These are phyloP conservation scores for Luperina nickerlii DNA, from an alignment of 2,888 invertebrate species.

Conservation along the genomic window DNA sequence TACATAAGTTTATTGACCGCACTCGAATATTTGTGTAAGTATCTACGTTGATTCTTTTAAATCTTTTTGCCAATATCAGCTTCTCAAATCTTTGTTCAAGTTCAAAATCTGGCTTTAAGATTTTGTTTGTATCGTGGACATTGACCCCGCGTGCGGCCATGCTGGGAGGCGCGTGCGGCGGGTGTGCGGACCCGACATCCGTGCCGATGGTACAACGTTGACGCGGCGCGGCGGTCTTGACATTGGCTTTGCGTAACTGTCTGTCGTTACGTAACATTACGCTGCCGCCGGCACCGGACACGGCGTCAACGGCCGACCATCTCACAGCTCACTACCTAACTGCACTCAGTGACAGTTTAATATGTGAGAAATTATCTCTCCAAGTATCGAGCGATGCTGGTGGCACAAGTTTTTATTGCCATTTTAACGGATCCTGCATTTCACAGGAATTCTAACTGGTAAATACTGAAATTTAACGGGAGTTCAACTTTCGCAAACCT, in stretches of 20 bases:
- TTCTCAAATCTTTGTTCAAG: constrained; percentile 57
- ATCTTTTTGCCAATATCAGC: constrained; percentile 50
- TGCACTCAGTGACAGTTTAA: constrained; percentile 64
- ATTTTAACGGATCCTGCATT: constrained; percentile 69
- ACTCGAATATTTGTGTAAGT: constrained; percentile 29
- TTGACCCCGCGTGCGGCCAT: constrained; percentile 69
- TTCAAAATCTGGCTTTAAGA: constrained; percentile 69
- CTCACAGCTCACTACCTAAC: constrained; percentile 61
- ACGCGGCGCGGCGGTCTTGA: constrained; percentile 81
- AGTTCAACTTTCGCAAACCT: constrained; percentile 64
- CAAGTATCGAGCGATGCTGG: constrained; percentile 50
- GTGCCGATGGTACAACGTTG: constrained; percentile 62
- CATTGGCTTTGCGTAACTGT: constrained; percentile 85
- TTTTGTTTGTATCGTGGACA: constrained; percentile 80
- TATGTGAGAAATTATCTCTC: constrained; percentile 61
- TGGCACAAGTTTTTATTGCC: constrained; percentile 67
- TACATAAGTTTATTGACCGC: constrained; percentile 47
- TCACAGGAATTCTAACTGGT: constrained; percentile 63
- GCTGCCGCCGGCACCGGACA: constrained; percentile 57
- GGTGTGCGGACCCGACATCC: constrained; percentile 41
- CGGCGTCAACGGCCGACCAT: constrained; percentile 66
- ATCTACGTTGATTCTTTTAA: constrained; percentile 43
- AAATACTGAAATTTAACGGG: constrained; percentile 71
- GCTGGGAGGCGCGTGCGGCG: constrained; percentile 34
- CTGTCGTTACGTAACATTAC: constrained; percentile 74